phyloP scores from a whole-genome alignment of 2,888 invertebrate genomes.

The Lasioglossum zephyrum region DNA sequence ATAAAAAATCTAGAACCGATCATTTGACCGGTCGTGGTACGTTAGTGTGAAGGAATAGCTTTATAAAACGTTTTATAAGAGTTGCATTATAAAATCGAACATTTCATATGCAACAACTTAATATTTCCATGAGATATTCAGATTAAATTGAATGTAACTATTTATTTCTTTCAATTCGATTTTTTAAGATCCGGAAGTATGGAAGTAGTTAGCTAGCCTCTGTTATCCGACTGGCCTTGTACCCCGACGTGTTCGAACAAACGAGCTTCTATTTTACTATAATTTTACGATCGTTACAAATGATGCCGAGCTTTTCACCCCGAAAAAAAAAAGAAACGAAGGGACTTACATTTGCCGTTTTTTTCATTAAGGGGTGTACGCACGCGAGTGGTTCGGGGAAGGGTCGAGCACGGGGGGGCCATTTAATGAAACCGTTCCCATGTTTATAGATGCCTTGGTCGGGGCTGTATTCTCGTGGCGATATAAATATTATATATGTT shows the following conservation, averaged over 20 bases:
- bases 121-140: no score
- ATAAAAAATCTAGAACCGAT: no score
- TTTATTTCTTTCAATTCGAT: neutral
- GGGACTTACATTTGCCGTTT: constrained; percentile 1
- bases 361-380: constrained; percentile 6
- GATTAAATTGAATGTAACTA: no score
- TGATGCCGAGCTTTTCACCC: neutral
- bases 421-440: constrained; percentile 16
- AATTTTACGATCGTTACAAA: neutral
- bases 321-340: neutral
- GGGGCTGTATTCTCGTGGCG: constrained; percentile 24
- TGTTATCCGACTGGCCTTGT: neutral
- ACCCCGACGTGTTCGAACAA: neutral
- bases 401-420: neutral
- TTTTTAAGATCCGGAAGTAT: neutral
- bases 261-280: neutral
- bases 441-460: constrained; percentile 16
- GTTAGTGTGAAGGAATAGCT: no score
- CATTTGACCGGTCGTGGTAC: no score
- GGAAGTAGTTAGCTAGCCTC: neutral
- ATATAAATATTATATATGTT: constrained; percentile 64
- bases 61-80: no score
- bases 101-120: no score
- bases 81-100: no score
- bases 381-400: neutral